Conservation (phyloP, 2,113 vertebrate genomes). For the Scolopax mira region DNA sequence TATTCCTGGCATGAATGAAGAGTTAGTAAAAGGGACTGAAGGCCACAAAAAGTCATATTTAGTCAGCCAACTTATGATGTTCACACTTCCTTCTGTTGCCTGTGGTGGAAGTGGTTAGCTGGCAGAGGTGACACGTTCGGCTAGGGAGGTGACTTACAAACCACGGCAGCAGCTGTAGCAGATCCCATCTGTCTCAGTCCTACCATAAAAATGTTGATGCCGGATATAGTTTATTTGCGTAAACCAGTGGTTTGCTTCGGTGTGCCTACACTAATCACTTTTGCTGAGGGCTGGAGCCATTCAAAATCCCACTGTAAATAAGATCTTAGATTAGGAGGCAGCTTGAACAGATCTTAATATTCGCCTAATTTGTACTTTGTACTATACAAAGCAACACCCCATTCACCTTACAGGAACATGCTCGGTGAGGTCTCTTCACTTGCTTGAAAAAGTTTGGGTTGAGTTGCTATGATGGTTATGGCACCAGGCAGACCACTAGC, state of each 20-base stretch:
- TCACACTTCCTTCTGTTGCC: neutral
- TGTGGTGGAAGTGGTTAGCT: neutral
- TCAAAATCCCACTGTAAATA: neutral
- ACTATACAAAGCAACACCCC: neutral
- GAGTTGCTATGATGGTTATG: accelerated
- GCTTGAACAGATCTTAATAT: neutral
- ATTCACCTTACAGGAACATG: accelerated
- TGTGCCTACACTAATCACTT: neutral
- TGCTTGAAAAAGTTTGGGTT: neutral
- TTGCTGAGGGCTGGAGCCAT: neutral
- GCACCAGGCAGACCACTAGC: neutral
- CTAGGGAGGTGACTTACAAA: neutral
- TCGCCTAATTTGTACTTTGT: neutral
- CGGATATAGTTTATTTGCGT: neutral
- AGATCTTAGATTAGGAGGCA: neutral
- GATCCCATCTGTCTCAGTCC: neutral
- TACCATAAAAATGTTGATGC: neutral
- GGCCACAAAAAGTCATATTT: neutral
- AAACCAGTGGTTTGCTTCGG: neutral
- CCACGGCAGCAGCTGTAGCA: neutral
- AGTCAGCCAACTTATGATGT: neutral
- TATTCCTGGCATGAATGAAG: neutral
- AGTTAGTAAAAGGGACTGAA: neutral
- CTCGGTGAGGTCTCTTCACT: accelerated
- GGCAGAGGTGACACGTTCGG: neutral